Percentiles rank a stretch among this genome's conserved stretches.
These are phyloP conservation scores for Leptopilina clavipes DNA, from an alignment of 1,140 invertebrate species.

Conservation along the genomic window DNA sequence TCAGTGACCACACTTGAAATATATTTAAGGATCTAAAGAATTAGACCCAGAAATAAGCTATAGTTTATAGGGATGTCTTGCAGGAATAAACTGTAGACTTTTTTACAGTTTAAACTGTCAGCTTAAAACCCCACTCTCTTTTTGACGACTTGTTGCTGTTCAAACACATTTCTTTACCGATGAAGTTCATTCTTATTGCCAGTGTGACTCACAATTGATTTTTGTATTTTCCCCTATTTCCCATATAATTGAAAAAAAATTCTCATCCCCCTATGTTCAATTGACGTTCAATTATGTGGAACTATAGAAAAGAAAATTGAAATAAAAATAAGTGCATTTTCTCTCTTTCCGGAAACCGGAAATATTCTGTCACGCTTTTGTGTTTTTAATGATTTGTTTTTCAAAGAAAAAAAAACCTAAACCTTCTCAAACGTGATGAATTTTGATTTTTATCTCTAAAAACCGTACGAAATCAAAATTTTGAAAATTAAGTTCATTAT, in stretches of 20 bases:
- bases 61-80: slow-evolving; percentile 12
- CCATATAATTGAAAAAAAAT: neutral
- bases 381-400: neutral
- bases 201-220: slow-evolving; percentile 1
- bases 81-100: slow-evolving; percentile 14
- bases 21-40: slow-evolving; percentile 1
- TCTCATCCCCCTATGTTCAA: neutral
- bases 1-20: neutral
- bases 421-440: too few species aligned
- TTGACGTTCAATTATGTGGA: neutral
- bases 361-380: slow-evolving; percentile 13
- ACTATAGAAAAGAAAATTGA: neutral
- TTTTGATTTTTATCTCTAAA: too few species aligned
- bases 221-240: neutral
- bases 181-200: neutral
- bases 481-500: too few species aligned
- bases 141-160: neutral
- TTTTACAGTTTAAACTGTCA: slow-evolving; percentile 23
- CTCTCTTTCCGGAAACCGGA: slow-evolving; percentile 3
- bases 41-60: slow-evolving; percentile 1
- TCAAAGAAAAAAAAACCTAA: neutral
- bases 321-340: slow-evolving; percentile 1
- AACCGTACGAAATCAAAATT: too few species aligned
- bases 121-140: slow-evolving; percentile 19
- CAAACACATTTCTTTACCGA: neutral